A percentile compares a stretch with the other conserved stretches of the same genome.
These are phyloP conservation scores for Platygyra sinensis DNA, from an alignment of 64 coral and sea anemone species.

Conservation along the genomic window DNA sequence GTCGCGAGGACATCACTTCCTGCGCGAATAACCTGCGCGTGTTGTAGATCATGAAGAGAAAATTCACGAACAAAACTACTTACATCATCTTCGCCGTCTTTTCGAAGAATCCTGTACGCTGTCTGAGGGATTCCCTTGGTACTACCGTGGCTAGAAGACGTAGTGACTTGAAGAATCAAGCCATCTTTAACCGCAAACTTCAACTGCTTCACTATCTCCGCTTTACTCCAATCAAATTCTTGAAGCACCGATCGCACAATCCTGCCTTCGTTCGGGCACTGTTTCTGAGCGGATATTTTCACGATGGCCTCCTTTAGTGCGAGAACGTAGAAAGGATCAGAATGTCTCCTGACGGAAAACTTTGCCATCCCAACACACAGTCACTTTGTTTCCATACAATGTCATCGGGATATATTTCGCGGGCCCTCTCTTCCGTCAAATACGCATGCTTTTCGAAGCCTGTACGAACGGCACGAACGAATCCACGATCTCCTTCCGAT, in stretches of 20 bases:
- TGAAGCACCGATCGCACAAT: constrained; percentile 77
- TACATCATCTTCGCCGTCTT: constrained; percentile 61
- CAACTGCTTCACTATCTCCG: constrained; percentile 89
- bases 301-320: constrained; percentile 81
- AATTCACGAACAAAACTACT: constrained; percentile 5
- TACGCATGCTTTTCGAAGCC: constrained; percentile 20
- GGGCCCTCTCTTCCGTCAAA: constrained; percentile 42
- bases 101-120: constrained; percentile 72
- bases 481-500: constrained; percentile 62
- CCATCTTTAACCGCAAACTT: constrained; percentile 97
- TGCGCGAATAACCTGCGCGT: background rate
- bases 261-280: constrained; percentile 96
- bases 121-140: constrained; percentile 94
- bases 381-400: constrained; percentile 17
- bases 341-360: constrained; percentile 73
- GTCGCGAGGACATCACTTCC: background rate
- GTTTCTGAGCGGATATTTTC: constrained; percentile 90
- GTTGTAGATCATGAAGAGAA: constrained; percentile 19
- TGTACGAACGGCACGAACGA: background rate
- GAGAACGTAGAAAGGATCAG: constrained; percentile 84
- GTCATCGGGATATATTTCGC: constrained; percentile 13
- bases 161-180: constrained; percentile 79
- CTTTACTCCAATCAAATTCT: constrained; percentile 86
- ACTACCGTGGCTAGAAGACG: constrained; percentile 86
- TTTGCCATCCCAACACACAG: constrained; percentile 77